Evolutionary conservation across 2,113 vertebrate genomes (phyloP), one percentile per base, ranked within the genome.

Genomic region (Mirza zaza): DNA sequence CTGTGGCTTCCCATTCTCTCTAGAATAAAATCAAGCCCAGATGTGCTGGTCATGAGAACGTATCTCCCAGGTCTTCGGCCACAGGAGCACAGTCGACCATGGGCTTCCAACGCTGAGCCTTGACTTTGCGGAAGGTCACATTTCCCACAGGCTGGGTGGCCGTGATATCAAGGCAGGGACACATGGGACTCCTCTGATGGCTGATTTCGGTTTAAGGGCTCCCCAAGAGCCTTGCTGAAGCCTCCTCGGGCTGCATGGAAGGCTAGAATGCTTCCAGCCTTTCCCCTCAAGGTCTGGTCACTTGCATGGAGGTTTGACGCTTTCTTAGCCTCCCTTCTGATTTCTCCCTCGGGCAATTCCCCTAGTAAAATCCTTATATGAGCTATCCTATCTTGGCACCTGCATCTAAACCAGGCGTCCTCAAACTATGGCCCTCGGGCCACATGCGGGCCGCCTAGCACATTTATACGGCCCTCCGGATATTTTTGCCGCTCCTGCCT

Each of bases 111-210:
- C 0, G 2, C 63, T 14, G n/a, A 87, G 45, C 6, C 17, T 67
- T 86, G 92, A 87, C 65, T 61, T 90, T 87, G 48, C 17, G 29
- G 76, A 90, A 87, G 71, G 79, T 80, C 91, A 45, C 5, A 48
- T 8, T 18, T 92, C 23, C 86, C 14, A 36, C 1, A 4, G 8
- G 1, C 42, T 20, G 0, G 13, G 32, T 68, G 68, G 9, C 48
- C 17, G 39, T 21, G 29, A 73, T 2, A n/a, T 25, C 9, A 73
- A 79, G 55, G 67, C 4, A 52, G 32, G 14, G 21, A 42, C 5
- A 27, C 10, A n/a, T 0, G 0, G 17, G 6, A 21, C 42, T 70
- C 55, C 32, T 15, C 45, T n/a, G 50, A 42, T 42, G 45, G 18
- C 8, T 0, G 0, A 34, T 39, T 34, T 90, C 45, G 48, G 63